Percentiles rank a stretch among this genome's conserved stretches.
Evolutionary conservation across 2,113 vertebrate genomes (phyloP).

Genomic region (Meriones unguiculatus): DNA sequence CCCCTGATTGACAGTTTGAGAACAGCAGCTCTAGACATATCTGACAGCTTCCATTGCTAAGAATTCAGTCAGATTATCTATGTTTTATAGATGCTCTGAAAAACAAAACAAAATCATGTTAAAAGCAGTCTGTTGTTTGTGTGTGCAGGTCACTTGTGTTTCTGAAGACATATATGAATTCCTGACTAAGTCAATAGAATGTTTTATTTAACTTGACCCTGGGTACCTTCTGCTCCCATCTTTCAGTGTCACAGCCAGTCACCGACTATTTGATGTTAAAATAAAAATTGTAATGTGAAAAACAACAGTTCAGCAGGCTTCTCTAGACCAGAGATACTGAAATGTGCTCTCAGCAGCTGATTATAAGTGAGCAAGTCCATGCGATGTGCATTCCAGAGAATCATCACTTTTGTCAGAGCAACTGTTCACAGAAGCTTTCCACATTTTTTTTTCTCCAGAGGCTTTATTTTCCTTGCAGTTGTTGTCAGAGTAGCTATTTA

Average conservation of each 20-base stretch:
- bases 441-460: background rate
- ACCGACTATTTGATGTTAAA: background rate
- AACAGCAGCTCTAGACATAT: background rate
- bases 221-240: background rate
- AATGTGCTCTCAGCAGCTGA: conserved; percentile 3
- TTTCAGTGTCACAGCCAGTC: background rate
- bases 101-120: background rate
- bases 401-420: conserved; percentile 26
- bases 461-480: conserved; percentile 21
- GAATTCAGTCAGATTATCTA: background rate
- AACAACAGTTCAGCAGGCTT: background rate
- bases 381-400: conserved; percentile 56
- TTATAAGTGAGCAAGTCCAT: conserved; percentile 46
- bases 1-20: conserved; percentile 33
- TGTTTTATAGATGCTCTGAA: background rate
- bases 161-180: conserved; percentile 1
- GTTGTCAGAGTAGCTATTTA: conserved; percentile 32
- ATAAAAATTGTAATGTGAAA: conserved; percentile 36
- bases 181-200: background rate
- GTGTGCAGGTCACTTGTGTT: background rate
- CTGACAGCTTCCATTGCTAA: background rate
- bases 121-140: background rate
- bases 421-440: conserved; percentile 43
- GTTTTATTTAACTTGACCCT: background rate
- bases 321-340: background rate